Evolutionary conservation across 2,797 vertebrate genomes (phyloP), one percentile per base, ranked within the genome.

Genomic region (Semaprochilodus insignis): DNA sequence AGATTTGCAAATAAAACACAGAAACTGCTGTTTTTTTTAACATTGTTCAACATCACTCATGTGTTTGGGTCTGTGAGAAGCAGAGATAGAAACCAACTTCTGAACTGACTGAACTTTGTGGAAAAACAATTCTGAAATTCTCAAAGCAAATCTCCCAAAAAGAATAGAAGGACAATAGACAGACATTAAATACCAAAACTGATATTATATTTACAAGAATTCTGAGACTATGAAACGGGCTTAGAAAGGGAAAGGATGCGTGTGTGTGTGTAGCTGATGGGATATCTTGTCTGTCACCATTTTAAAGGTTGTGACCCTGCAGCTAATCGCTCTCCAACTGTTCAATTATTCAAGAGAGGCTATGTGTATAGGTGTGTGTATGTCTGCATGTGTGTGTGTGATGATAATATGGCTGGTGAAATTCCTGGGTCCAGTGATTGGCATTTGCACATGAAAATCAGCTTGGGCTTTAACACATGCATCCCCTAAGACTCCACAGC

Each of bases 341-440:
- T 57, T 74, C 52, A 74, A 74, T 74, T 74, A 74, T 74, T 57
- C 72, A 74, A 27, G 52, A 57, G 51, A 21, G 54, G 21, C 51
- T 31, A 10, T 74, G 72, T 74, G 27, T 73, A 6, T 54, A 6
- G 34, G 48, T 55, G 13, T 27, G 51, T 73, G 48, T 73, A 15
- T 31, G 27, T 74, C 25, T 21, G 52, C n/a, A 6, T 55, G 72
- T 74, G 23, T 73, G 52, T 55, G 25, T 31, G 54, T 55, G 17
- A 34, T 75, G 23, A 81, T 77, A 84, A 87, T 79, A 67, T 82
- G 82, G 40, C 13, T n/a, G 54, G 88, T 88, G 87, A 78, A 70
- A 51, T 11, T 51, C 44, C n/a, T 15, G 69, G 4, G 25, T 63
- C 23, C 60, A 14, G 55, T 60, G 25, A 63, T 6, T 63, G 25